Percentiles rank a stretch among this genome's conserved stretches.
phyloP scores from a whole-genome alignment of 1,140 invertebrate genomes.

The Coenobita brevimanus region DNA sequence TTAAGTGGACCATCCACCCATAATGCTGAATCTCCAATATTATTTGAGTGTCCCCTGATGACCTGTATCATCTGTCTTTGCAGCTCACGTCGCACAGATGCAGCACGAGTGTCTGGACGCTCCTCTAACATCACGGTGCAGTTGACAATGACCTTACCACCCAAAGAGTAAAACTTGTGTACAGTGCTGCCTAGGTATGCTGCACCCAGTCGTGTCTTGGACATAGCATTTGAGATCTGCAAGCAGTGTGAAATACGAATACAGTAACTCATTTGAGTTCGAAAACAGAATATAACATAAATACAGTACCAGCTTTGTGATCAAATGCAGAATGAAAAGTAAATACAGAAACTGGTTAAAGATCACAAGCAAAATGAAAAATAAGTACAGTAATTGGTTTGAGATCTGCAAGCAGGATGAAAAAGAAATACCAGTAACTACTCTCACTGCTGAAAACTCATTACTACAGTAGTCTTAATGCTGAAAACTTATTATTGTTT shows the following conservation, averaged over 20 bases:
- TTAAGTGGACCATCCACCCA: constrained; percentile 87
- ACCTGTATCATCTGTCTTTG: constrained; percentile 89
- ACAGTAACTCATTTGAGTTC: too few relatives aligned
- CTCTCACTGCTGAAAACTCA: too few relatives aligned
- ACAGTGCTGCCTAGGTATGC: constrained; percentile 87
- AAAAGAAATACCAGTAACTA: too few relatives aligned
- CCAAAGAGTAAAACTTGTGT: constrained; percentile 85
- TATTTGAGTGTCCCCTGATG: constrained; percentile 86
- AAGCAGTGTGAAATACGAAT: background rate
- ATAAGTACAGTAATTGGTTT: too few relatives aligned
- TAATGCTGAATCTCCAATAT: constrained; percentile 87
- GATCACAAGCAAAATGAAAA: too few relatives aligned
- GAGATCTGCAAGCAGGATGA: too few relatives aligned
- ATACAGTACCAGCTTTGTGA: too few relatives aligned
- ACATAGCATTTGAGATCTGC: constrained; percentile 81
- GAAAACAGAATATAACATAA: too few relatives aligned
- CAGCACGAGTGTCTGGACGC: constrained; percentile 79
- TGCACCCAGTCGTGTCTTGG: constrained; percentile 90
- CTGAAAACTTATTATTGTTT: too few relatives aligned
- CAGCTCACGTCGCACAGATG: constrained; percentile 81
- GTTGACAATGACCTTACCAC: constrained; percentile 83
- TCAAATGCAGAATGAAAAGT: too few relatives aligned
- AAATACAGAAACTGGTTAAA: too few relatives aligned
- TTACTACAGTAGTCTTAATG: too few relatives aligned
- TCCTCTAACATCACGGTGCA: constrained; percentile 85